Evolutionary conservation across 2,888 invertebrate genomes (phyloP).

Genomic region (Sicus ferrugineus): DNA sequence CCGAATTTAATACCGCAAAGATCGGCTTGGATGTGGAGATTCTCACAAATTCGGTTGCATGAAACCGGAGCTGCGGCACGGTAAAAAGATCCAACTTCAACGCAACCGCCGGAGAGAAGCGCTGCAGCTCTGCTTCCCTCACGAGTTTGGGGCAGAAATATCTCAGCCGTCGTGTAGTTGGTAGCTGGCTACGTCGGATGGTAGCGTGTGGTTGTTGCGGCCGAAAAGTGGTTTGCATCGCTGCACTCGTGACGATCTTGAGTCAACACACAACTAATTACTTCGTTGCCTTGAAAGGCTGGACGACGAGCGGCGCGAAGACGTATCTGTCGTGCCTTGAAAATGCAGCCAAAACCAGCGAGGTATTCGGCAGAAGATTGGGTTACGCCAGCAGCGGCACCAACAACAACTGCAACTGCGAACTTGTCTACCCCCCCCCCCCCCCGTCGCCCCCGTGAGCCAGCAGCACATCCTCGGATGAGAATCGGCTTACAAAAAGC

Average conservation of each 20-base stretch:
- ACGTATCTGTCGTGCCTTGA: neutral
- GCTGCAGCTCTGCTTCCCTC: neutral
- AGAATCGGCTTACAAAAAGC: neutral
- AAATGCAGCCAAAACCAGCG: neutral
- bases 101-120: constrained; percentile 14
- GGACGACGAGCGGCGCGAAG: neutral
- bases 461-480: neutral
- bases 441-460: neutral
- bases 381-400: neutral
- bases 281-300: constrained; percentile 17
- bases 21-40: neutral
- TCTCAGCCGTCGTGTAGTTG: no score
- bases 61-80: constrained; percentile 5
- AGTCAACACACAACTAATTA: constrained; percentile 29
- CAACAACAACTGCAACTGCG: neutral
- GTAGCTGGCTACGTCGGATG: neutral
- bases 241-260: constrained; percentile 34
- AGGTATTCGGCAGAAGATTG: neutral
- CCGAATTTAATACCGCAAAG: constrained; percentile 3
- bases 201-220: neutral
- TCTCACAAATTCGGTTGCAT: constrained; percentile 16
- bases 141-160: neutral
- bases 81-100: constrained; percentile 18
- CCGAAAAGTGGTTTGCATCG: constrained; percentile 26
- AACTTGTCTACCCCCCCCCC: neutral